Evolutionary conservation across 2,797 vertebrate genomes (phyloP), one percentile per base, ranked within the genome.

Genomic region (Sardinella longiceps): DNA sequence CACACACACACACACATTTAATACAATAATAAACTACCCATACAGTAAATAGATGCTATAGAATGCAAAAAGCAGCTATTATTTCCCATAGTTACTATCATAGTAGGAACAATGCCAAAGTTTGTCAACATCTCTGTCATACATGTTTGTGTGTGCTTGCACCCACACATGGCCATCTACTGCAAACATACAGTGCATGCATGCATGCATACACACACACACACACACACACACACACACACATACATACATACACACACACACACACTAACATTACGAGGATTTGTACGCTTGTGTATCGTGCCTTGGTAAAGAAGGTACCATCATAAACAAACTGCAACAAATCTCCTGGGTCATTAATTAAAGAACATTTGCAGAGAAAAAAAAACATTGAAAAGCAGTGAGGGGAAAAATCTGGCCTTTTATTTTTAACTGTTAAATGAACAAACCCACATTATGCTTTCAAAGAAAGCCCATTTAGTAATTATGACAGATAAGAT

Each of bases 111-210:
- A n/a, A n/a, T n/a, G n/a, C n/a, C n/a, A n/a, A n/a, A n/a, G n/a
- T n/a, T n/a, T n/a, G n/a, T n/a, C n/a, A n/a, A n/a, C n/a, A n/a
- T n/a, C n/a, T n/a, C n/a, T n/a, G n/a, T n/a, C n/a, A n/a, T n/a
- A n/a, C n/a, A n/a, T n/a, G n/a, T n/a, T n/a, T n/a, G n/a, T n/a
- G n/a, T n/a, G n/a, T n/a, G n/a, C n/a, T n/a, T n/a, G n/a, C 81
- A 82, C 81, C 56, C 81, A 82, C 51, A 58, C 81, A 82, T n/a
- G n/a, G n/a, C n/a, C n/a, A n/a, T n/a, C n/a, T n/a, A n/a, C n/a
- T n/a, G n/a, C 81, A 82, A 51, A 58, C 50, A 82, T 53, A 37
- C 48, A 82, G n/a, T n/a, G n/a, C n/a, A n/a, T n/a, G n/a, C n/a
- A n/a, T n/a, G n/a, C n/a, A n/a, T n/a, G n/a, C 33, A 11, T 43